These are phyloP conservation scores for Carterocephalus palaemon DNA, from an alignment of 2,888 invertebrate genomes.

Conservation along the genomic window DNA sequence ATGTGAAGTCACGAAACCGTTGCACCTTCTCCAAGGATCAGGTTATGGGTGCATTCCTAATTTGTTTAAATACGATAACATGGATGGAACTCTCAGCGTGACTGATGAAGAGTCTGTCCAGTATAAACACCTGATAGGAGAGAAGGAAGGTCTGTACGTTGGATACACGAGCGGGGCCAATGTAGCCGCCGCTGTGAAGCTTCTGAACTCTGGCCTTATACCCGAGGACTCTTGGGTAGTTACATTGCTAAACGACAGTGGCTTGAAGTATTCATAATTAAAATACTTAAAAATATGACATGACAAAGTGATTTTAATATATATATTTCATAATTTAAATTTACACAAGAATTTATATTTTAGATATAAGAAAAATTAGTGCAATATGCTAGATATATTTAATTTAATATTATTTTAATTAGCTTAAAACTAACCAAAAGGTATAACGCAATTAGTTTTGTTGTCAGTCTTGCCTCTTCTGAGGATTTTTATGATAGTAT, in stretches of 20 bases:
- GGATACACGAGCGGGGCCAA: slow-evolving; percentile 72
- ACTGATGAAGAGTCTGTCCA: slow-evolving; percentile 60
- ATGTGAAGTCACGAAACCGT: slow-evolving; percentile 59
- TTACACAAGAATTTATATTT: too few species aligned
- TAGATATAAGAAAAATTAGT: too few species aligned
- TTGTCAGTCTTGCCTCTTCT: too few species aligned
- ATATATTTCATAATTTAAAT: slow-evolving; percentile 4
- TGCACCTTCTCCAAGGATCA: slow-evolving; percentile 68
- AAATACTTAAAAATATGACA: slow-evolving; percentile 38
- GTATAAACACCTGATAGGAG: slow-evolving; percentile 58
- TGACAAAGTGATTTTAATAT: slow-evolving; percentile 12
- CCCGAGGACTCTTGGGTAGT: slow-evolving; percentile 66
- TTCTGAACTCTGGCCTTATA: slow-evolving; percentile 58
- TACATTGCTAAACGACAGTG: slow-evolving; percentile 60
- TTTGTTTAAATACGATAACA: slow-evolving; percentile 57
- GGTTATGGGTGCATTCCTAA: slow-evolving; percentile 66
- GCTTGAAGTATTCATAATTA: slow-evolving; percentile 57
- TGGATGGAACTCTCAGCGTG: slow-evolving; percentile 63
- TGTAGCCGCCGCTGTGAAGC: slow-evolving; percentile 64
- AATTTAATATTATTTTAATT: too few species aligned
- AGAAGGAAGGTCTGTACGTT: slow-evolving; percentile 65
- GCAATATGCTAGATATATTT: too few species aligned
- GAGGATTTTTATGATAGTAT: too few species aligned
- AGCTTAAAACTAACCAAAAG: too few species aligned
- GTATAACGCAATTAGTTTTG: too few species aligned